phyloP scores from a whole-genome alignment of 2,888 invertebrate genomes.

The Aphelenchoides bicaudatus region DNA sequence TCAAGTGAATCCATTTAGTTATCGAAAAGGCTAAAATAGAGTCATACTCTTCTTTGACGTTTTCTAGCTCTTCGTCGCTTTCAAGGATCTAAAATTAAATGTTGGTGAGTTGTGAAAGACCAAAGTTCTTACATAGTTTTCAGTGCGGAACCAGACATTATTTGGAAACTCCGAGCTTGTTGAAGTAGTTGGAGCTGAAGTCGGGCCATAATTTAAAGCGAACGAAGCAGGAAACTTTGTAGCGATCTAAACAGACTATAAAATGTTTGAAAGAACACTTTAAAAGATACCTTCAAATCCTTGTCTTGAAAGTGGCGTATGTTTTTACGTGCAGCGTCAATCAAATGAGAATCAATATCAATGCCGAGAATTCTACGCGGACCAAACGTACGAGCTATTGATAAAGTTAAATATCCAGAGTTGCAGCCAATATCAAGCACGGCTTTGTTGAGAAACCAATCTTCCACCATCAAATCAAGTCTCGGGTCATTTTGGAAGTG shows the following conservation, averaged over 20 bases:
- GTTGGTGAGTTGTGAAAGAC: no score
- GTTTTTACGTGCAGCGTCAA: conserved; percentile 74
- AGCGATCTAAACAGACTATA: conserved; percentile 25
- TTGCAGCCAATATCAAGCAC: conserved; percentile 96
- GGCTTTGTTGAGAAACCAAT: conserved; percentile 70
- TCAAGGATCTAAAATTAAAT: no score
- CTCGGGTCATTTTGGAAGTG: conserved; percentile 70
- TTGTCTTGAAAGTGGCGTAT: conserved; percentile 68
- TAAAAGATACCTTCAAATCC: conserved; percentile 33
- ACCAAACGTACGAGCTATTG: conserved; percentile 78
- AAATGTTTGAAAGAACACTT: background rate
- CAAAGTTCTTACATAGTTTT: conserved; percentile 90
- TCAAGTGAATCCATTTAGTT: conserved; percentile 95
- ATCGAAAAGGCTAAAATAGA: conserved; percentile 90
- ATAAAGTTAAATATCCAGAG: conserved; percentile 86
- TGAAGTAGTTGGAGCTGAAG: conserved; percentile 30
- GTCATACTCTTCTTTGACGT: no score
- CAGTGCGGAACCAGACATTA: conserved; percentile 66
- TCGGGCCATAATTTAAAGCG: conserved; percentile 34
- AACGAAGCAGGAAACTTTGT: conserved; percentile 37
- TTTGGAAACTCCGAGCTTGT: conserved; percentile 48
- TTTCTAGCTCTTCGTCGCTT: conserved; percentile 76
- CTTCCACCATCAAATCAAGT: conserved; percentile 41
- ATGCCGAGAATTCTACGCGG: conserved; percentile 81
- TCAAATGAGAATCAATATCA: conserved; percentile 85